Evolutionary conservation across 2,888 invertebrate genomes (phyloP), one percentile per base, ranked within the genome.

Genomic region (Mythimna loreyi): DNA sequence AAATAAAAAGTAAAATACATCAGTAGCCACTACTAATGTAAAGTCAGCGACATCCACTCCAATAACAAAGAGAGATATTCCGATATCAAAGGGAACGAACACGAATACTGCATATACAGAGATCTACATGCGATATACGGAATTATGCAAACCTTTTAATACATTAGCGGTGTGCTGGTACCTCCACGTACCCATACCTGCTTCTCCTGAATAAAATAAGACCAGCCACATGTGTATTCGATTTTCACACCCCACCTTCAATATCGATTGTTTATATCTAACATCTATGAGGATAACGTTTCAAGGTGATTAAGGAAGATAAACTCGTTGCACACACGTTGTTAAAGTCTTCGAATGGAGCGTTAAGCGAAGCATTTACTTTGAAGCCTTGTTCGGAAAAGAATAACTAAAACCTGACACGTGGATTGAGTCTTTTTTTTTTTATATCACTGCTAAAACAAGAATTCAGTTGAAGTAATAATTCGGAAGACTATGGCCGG

Each of bases 271-370:
- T 62, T 62, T 69, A 61, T 53, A 55, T 63, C 33, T 45, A 64
- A 50, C 49, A 49, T 56, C 25, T 45, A 67, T 30, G n/a, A 45
- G 33, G 58, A 62, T 67, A 73, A 47, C 58, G 66, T 36, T 66
- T 65, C 49, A 57, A 69, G 56, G 67, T 80, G 73, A 67, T 71
- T 77, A 83, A n/a, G 25, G 61, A 58, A 64, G 66, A 71, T 77
- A 73, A 64, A 71, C 67, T 57, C 69, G 45, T 66, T 70, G 67
- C 59, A 63, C 65, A 76, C 50, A 59, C 50, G 47, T 64, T 69
- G 67, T 73, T 72, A 66, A 72, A 30, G 50, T 49, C 57, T 67
- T 53, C 43, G 36, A 55, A 58, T 28, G 58, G 36, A 69, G 64
- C 58, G 65, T 43, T 75, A 75, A 65, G 23, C n/a, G 33, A 58